Evolutionary conservation across 2,888 invertebrate genomes (phyloP).

Genomic region (Hanleya hanleyi): DNA sequence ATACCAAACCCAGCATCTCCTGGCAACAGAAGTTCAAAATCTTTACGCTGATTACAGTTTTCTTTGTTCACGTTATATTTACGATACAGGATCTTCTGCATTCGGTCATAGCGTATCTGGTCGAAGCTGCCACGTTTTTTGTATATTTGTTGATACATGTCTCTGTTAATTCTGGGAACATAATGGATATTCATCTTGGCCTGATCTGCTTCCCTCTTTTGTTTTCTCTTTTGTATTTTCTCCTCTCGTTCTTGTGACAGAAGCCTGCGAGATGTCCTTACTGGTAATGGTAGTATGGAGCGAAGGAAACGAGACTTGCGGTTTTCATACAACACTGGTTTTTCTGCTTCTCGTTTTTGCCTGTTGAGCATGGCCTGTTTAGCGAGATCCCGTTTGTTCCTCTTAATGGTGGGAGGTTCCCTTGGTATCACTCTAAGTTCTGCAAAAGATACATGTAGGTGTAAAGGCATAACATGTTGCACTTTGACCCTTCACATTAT

Average conservation of each 20-base stretch:
- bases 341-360: not conserved
- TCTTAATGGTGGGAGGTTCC: not conserved
- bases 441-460: too few species aligned
- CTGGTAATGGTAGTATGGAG: not conserved
- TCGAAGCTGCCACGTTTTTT: conserved; percentile 45
- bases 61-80: conserved; percentile 49
- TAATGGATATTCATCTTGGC: not conserved
- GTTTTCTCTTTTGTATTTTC: not conserved
- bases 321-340: not conserved
- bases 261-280: not conserved
- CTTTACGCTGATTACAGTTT: conserved; percentile 55
- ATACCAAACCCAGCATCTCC: conserved; percentile 92
- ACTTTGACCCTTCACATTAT: too few species aligned
- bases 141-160: not conserved
- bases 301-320: not conserved
- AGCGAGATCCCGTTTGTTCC: not conserved
- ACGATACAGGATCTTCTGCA: conserved; percentile 50
- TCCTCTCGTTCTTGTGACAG: not conserved
- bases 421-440: not conserved
- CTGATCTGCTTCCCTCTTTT: not conserved
- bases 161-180: not conserved
- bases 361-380: too few species aligned
- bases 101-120: conserved; percentile 48
- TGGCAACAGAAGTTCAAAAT: conserved; percentile 74
- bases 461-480: too few species aligned